phyloP scores from a whole-genome alignment of 1,140 invertebrate species.

The Orchesella cincta region DNA sequence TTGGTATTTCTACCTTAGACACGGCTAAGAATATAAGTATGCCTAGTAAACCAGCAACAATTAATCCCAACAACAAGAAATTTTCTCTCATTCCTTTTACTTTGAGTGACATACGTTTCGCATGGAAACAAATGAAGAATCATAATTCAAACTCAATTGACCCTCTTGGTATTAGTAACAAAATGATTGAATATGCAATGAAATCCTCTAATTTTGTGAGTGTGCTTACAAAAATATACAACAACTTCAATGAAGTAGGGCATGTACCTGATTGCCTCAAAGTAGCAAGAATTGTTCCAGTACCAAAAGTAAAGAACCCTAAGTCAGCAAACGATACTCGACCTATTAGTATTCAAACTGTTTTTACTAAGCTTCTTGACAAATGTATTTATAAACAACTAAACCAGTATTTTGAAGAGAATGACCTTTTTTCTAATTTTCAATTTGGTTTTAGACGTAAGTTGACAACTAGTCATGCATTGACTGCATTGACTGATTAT shows the following conservation, averaged over 20 bases:
- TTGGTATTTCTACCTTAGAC: background rate
- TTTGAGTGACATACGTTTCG: background rate
- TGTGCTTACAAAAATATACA: background rate
- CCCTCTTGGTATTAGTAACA: background rate
- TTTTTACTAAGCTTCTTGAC: conserved; percentile 16
- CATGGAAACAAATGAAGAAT: conserved; percentile 5
- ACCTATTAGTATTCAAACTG: background rate
- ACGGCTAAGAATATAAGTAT: background rate
- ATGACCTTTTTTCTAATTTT: conserved; percentile 32
- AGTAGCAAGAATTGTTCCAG: conserved; percentile 6
- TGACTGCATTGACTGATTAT: too few species aligned
- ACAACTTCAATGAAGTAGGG: background rate
- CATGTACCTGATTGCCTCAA: conserved; percentile 1
- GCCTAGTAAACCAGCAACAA: background rate
- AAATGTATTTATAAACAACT: conserved; percentile 23
- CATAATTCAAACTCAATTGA: background rate
- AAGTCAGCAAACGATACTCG: background rate
- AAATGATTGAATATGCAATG: background rate
- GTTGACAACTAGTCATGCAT: conserved; percentile 54
- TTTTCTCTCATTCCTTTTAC: background rate
- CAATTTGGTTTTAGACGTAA: conserved; percentile 56
- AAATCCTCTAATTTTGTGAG: background rate
- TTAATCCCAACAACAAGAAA: background rate
- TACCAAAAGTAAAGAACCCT: conserved; percentile 2
- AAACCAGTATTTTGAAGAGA: background rate